These are phyloP conservation scores for Chiridota heheva DNA, from an alignment of 35 echinoderm and acorn worm genomes.

Conservation along the genomic window DNA sequence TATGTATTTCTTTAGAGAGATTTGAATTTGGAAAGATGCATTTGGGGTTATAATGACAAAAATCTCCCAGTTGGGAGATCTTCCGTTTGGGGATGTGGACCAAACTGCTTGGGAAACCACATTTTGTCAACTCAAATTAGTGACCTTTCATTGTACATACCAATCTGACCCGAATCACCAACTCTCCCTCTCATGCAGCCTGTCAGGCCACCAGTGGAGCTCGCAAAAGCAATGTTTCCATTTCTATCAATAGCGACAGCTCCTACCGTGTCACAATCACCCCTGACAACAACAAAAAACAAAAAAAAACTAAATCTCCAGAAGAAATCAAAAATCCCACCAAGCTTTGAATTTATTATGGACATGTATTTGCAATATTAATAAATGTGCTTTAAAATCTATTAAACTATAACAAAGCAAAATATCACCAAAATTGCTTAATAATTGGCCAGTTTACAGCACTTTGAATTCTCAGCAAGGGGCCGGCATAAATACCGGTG, in stretches of 20 bases:
- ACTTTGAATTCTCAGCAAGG: too few species aligned
- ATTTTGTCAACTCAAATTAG: too few species aligned
- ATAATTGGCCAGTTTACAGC: background rate
- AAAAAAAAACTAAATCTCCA: background rate
- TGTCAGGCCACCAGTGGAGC: slow-evolving; percentile 95
- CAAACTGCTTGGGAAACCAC: background rate
- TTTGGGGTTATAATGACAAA: background rate
- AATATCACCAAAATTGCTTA: background rate
- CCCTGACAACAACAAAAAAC: background rate
- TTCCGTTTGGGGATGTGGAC: background rate
- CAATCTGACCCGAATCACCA: slow-evolving; percentile 82
- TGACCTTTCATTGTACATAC: too few species aligned
- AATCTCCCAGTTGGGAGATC: background rate
- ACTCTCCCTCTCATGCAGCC: slow-evolving; percentile 75
- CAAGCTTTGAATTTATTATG: too few species aligned
- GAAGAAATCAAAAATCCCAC: background rate
- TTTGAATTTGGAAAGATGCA: background rate
- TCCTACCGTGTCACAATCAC: slow-evolving; percentile 87
- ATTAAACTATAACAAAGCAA: background rate
- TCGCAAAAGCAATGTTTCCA: slow-evolving; percentile 89
- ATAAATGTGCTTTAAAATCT: background rate
- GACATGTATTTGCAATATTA: background rate
- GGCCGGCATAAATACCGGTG: too few species aligned
- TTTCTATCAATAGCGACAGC: slow-evolving; percentile 75
- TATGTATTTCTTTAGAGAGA: background rate